Evolutionary conservation across 2,888 invertebrate species (phyloP).

Genomic region (Lamellibrachia columna): DNA sequence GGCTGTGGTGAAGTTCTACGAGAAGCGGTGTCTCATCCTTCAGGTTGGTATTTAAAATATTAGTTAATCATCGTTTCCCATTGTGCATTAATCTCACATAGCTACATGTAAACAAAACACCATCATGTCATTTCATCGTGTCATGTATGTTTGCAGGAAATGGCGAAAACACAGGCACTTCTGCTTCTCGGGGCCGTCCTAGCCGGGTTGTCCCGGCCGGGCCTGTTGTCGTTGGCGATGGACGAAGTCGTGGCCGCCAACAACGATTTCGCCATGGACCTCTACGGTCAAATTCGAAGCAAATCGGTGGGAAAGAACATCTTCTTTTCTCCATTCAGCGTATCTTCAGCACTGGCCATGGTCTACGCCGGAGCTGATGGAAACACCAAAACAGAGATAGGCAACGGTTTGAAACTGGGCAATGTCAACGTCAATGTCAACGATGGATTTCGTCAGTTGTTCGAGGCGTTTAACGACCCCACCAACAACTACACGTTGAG

Average conservation of each 20-base stretch:
- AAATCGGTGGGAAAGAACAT: background rate
- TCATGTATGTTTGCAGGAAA: background rate
- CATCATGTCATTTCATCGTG: no score
- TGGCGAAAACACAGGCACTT: background rate
- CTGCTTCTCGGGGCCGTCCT: background rate
- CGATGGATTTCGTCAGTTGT: background rate
- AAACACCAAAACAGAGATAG: background rate
- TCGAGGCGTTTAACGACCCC: background rate
- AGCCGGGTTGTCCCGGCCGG: background rate
- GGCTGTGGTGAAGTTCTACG: no score
- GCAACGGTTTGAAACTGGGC: background rate
- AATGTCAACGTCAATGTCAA: background rate
- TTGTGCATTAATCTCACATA: no score
- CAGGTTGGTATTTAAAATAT: no score
- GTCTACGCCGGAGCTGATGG: background rate
- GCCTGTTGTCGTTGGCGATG: background rate
- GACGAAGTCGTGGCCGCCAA: background rate
- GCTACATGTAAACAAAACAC: no score
- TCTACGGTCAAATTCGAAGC: constrained; percentile 3
- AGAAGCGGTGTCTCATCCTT: no score
- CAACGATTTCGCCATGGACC: constrained; percentile 11
- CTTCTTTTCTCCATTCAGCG: background rate
- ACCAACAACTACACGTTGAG: background rate
- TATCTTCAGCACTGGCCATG: constrained; percentile 7
- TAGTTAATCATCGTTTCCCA: no score